Conservation (phyloP, 2,797 vertebrate genomes). For the Gadopsis bispinosus region DNA sequence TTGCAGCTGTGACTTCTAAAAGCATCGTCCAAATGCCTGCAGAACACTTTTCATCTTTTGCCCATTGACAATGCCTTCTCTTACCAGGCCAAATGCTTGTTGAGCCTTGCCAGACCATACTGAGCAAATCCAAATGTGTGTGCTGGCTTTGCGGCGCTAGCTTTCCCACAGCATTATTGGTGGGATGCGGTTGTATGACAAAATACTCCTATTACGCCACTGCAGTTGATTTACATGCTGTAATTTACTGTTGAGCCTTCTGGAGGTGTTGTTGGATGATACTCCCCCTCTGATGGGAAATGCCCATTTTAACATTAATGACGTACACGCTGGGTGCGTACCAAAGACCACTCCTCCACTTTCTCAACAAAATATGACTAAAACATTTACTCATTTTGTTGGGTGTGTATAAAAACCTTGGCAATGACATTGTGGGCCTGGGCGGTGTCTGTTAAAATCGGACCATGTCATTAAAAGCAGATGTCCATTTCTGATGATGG, state of each 20-base stretch:
- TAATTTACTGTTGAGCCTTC: neutral
- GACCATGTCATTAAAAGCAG: neutral
- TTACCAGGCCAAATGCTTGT: neutral
- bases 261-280: neutral
- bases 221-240: neutral
- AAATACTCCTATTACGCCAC: neutral
- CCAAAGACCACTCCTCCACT: neutral
- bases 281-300: neutral
- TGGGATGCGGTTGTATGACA: neutral
- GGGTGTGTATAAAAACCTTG: neutral
- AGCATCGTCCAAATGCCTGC: neutral
- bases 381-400: neutral
- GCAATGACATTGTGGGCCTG: too few relatives aligned
- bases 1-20: conserved; percentile 11
- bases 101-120: conserved; percentile 13
- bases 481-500: neutral
- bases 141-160: conserved; percentile 8
- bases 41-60: conserved; percentile 3
- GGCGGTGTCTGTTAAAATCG: neutral
- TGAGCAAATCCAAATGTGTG: conserved; percentile 23
- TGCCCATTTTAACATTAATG: neutral
- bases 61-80: neutral
- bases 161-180: neutral
- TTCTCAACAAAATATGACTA: conserved; percentile 1
- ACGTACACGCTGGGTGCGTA: neutral